Evolutionary conservation across 1,140 invertebrate species (phyloP).

Genomic region (Leptonema lineaticorne): DNA sequence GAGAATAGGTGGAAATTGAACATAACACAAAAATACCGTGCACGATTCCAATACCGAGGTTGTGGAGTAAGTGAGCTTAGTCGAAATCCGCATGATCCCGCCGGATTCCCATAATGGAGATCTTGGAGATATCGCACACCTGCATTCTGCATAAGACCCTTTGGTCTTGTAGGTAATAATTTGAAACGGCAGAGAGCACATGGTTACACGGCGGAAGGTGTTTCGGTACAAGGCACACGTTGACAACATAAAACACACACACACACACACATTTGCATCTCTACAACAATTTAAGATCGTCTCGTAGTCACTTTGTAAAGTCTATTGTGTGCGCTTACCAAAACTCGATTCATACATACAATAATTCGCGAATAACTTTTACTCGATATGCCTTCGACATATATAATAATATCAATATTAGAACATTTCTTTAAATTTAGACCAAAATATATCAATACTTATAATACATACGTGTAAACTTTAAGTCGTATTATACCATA

Average conservation of each 20-base stretch:
- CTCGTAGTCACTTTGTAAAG: neutral
- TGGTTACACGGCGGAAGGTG: slow-evolving; percentile 32
- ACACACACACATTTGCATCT: slow-evolving; percentile 1
- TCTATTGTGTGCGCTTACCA: no score
- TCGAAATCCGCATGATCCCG: slow-evolving; percentile 30
- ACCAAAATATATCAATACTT: no score
- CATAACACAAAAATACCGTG: no score
- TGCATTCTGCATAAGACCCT: slow-evolving; percentile 35
- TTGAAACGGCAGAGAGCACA: slow-evolving; percentile 33
- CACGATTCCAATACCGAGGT: neutral
- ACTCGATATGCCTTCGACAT: no score
- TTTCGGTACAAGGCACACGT: slow-evolving; percentile 15
- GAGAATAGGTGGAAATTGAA: no score
- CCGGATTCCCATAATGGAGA: slow-evolving; percentile 33
- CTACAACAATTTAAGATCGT: neutral
- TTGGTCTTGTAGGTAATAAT: slow-evolving; percentile 39
- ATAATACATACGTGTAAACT: no score
- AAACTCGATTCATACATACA: no score
- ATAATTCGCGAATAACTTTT: no score
- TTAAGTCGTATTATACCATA: no score
- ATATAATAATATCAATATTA: no score
- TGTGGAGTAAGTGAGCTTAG: slow-evolving; percentile 23
- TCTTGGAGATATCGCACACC: slow-evolving; percentile 27
- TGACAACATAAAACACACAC: neutral
- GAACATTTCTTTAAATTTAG: no score